phyloP scores from a whole-genome alignment of 2,797 vertebrate species.

The Microtus obscurus region DNA sequence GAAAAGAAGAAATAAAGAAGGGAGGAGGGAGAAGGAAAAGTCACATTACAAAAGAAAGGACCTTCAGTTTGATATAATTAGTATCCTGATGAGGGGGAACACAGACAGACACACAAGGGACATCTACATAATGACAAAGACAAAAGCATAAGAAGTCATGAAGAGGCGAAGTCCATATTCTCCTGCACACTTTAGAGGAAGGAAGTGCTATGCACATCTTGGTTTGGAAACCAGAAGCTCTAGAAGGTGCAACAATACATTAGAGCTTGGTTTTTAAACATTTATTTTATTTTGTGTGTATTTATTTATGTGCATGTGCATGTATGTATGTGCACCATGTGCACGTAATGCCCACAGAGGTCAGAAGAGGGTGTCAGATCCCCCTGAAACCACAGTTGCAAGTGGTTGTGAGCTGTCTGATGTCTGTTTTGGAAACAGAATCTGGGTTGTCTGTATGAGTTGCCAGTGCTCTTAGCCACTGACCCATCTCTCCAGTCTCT shows the following conservation, averaged over 20 bases:
- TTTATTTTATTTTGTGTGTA: not conserved
- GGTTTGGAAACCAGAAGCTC: slow-evolving; percentile 2
- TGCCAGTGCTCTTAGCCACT: too few relatives aligned
- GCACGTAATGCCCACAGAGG: too few relatives aligned
- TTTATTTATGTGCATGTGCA: not conserved
- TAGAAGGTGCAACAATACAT: not conserved
- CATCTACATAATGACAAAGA: not conserved
- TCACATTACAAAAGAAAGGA: not conserved
- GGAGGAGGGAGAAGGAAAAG: not conserved
- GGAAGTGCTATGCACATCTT: not conserved
- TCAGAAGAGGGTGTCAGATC: too few relatives aligned
- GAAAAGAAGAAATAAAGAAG: not conserved
- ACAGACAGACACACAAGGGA: not conserved
- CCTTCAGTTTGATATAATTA: not conserved
- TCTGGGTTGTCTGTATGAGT: too few relatives aligned
- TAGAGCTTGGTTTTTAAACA: not conserved
- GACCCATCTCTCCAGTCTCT: too few relatives aligned
- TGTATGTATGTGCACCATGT: not conserved
- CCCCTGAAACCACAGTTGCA: too few relatives aligned
- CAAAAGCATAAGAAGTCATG: not conserved
- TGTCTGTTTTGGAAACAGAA: too few relatives aligned
- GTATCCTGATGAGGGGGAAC: not conserved
- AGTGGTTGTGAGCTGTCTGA: too few relatives aligned
- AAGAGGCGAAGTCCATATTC: not conserved
- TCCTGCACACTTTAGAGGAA: not conserved